Percentiles rank a stretch among this genome's conserved stretches.
phyloP scores from a whole-genome alignment of 2,113 vertebrate species.

The Phocoena phocoena region DNA sequence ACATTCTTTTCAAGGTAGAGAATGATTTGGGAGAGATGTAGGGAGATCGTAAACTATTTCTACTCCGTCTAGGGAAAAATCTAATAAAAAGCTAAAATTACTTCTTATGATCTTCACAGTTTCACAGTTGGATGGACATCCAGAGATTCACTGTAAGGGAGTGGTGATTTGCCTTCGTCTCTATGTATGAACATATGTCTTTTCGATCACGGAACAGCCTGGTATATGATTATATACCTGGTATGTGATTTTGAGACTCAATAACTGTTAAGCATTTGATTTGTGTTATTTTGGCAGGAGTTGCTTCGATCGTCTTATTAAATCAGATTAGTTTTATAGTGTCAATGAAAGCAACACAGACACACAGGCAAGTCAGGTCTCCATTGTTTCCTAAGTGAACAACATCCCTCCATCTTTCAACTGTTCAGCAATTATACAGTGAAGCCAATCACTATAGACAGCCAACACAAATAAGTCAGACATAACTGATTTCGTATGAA shows the following conservation, averaged over 20 bases:
- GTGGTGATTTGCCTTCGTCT: background rate
- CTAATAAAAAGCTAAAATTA: slow-evolving; percentile 29
- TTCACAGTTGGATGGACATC: background rate
- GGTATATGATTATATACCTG: background rate
- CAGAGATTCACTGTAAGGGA: background rate
- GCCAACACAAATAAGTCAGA: slow-evolving; percentile 44
- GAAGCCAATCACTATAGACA: slow-evolving; percentile 32
- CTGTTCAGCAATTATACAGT: slow-evolving; percentile 21
- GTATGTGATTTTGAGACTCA: background rate
- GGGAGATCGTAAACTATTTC: background rate
- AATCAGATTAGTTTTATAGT: slow-evolving; percentile 18
- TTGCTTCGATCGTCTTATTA: slow-evolving; percentile 15
- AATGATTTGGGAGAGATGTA: background rate
- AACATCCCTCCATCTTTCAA: slow-evolving; percentile 35
- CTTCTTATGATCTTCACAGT: background rate
- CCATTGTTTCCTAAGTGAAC: slow-evolving; percentile 23
- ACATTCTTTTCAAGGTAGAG: background rate
- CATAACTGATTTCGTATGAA: slow-evolving; percentile 53
- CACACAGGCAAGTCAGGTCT: background rate
- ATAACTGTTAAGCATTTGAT: slow-evolving; percentile 11
- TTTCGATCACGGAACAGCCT: slow-evolving; percentile 14
- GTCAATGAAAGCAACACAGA: slow-evolving; percentile 8
- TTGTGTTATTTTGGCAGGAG: slow-evolving; percentile 32
- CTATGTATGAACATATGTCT: background rate
- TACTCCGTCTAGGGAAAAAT: background rate